Evolutionary conservation across 2,888 invertebrate genomes (phyloP).

Genomic region (Xylota segnis): DNA sequence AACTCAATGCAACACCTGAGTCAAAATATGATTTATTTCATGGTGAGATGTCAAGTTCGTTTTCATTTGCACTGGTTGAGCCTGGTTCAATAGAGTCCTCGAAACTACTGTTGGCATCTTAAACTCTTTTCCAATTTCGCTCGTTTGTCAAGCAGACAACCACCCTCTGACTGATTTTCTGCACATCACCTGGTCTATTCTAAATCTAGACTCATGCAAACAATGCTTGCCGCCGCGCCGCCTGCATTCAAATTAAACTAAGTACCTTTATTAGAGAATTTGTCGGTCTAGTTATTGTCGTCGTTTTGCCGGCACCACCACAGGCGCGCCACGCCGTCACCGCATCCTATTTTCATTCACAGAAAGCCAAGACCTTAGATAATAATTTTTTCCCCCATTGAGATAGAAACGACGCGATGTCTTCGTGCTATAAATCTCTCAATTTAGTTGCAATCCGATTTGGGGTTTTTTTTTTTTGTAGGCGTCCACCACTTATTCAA

Average conservation of each 20-base stretch:
- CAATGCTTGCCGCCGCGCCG: background rate
- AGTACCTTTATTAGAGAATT: slow-evolving; percentile 8
- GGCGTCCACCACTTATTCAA: background rate
- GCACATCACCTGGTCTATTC: no score
- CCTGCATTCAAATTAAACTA: slow-evolving; percentile 19
- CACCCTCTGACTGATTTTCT: no score
- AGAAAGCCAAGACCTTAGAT: background rate
- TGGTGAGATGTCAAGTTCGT: no score
- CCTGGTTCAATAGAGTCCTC: no score
- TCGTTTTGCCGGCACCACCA: background rate
- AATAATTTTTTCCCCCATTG: background rate
- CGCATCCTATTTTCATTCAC: background rate
- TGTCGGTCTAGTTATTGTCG: background rate
- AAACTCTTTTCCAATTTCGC: no score
- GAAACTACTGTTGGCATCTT: no score
- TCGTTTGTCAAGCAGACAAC: no score
- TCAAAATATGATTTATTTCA: no score
- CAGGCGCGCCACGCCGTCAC: no score
- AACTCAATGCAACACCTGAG: no score
- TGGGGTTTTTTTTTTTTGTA: background rate
- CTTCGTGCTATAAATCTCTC: background rate
- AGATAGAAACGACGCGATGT: background rate
- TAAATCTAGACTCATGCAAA: background rate
- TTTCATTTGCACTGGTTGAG: no score
- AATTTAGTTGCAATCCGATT: slow-evolving; percentile 11